Percentiles rank a stretch among this genome's conserved stretches.
phyloP scores from a whole-genome alignment of 2,888 invertebrate genomes.

The Sphinx pinastri region DNA sequence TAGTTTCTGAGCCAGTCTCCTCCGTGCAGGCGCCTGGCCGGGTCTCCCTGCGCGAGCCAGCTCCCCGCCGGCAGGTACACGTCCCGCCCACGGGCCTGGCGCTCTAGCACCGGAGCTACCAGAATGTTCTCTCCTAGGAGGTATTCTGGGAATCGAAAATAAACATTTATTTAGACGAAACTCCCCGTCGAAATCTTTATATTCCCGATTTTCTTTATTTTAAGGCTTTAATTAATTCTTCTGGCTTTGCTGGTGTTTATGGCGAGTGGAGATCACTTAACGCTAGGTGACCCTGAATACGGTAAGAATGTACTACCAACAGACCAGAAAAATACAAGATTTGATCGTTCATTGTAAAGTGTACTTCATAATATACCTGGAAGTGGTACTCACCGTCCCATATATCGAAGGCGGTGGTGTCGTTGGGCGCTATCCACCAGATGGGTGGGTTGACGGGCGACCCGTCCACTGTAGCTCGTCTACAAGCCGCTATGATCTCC shows the following conservation, averaged over 20 bases:
- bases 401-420: slow-evolving; percentile 75
- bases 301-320: too few species aligned
- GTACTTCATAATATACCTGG: too few species aligned
- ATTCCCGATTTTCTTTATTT: background rate
- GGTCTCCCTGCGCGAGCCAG: slow-evolving; percentile 83
- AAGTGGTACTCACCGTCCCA: slow-evolving; percentile 68
- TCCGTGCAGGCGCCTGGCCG: slow-evolving; percentile 63
- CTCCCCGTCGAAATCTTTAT: background rate
- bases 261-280: too few species aligned
- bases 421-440: slow-evolving; percentile 89
- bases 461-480: slow-evolving; percentile 75
- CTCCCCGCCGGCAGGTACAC: slow-evolving; percentile 87
- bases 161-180: background rate
- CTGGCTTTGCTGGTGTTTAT: too few species aligned
- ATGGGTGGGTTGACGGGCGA: slow-evolving; percentile 88
- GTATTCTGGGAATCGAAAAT: slow-evolving; percentile 79
- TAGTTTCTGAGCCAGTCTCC: slow-evolving; percentile 82
- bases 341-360: too few species aligned
- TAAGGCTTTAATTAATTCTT: too few species aligned
- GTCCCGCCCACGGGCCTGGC: slow-evolving; percentile 80
- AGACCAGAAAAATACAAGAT: too few species aligned
- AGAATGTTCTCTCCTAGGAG: slow-evolving; percentile 87
- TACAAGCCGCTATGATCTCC: slow-evolving; percentile 80
- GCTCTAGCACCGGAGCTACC: slow-evolving; percentile 87
- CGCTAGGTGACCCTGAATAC: too few species aligned